Evolutionary conservation across 2,888 invertebrate genomes (phyloP).

Genomic region (Trichopria drosophilae): DNA sequence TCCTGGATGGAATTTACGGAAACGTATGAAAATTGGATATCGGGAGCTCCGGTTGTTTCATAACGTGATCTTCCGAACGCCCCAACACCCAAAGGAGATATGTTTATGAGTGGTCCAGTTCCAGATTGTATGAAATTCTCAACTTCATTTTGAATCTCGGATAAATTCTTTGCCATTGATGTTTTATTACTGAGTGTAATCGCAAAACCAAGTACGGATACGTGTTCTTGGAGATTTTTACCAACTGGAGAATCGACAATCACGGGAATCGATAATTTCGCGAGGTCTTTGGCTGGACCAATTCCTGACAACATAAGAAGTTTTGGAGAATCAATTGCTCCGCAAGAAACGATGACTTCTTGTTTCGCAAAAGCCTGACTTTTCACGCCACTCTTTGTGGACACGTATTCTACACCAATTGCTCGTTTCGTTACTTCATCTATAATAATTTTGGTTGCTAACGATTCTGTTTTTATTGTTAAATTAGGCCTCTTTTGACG

Average conservation of each 20-base stretch:
- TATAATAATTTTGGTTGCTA: conserved; percentile 9
- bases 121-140: neutral
- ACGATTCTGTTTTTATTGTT: conserved; percentile 4
- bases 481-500: conserved; percentile 33
- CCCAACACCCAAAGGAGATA: neutral
- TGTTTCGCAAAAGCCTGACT: conserved; percentile 3
- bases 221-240: conserved; percentile 14
- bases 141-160: neutral
- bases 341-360: conserved; percentile 15
- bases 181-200: neutral
- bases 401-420: conserved; percentile 15
- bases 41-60: conserved; percentile 8
- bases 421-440: conserved; percentile 9
- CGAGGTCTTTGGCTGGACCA: conserved; percentile 6
- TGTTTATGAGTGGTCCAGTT: neutral
- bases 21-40: conserved; percentile 1
- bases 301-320: conserved; percentile 19
- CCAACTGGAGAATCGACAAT: conserved; percentile 9
- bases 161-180: neutral
- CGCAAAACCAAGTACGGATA: neutral
- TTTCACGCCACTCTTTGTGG: neutral
- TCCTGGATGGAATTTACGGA: neutral
- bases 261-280: neutral
- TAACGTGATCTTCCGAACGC: conserved; percentile 1
- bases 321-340: conserved; percentile 12